Conservation (phyloP, 1,140 invertebrate species). For the Camponotus pennsylvanicus region DNA sequence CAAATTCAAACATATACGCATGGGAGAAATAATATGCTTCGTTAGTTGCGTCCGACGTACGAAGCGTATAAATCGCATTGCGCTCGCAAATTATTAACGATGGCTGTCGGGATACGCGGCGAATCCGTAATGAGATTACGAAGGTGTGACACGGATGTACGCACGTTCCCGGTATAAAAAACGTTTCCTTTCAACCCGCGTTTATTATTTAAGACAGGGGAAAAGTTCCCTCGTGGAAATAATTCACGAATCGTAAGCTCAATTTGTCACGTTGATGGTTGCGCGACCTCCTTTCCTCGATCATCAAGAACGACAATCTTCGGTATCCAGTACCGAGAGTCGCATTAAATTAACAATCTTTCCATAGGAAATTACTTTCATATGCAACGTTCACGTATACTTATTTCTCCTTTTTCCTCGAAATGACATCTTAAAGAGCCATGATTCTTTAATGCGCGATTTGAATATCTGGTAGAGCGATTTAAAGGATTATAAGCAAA, state of each 20-base stretch:
- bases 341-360: conserved; percentile 31
- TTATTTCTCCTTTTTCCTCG: not conserved
- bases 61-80: conserved; percentile 15
- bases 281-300: not conserved
- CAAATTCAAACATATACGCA: not conserved
- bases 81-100: conserved; percentile 32
- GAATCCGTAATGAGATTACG: conserved; percentile 8
- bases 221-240: not conserved
- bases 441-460: not conserved
- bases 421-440: conserved; percentile 2
- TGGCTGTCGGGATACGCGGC: not conserved
- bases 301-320: not conserved
- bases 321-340: not conserved
- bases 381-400: not conserved
- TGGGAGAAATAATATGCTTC: conserved; percentile 26
- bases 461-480: not conserved
- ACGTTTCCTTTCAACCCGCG: not conserved
- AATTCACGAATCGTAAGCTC: not conserved
- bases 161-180: not conserved
- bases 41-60: conserved; percentile 10
- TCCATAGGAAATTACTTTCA: conserved; percentile 31
- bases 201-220: not conserved
- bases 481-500: not conserved
- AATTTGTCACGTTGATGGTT: not conserved
- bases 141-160: not conserved